Evolutionary conservation across 1,140 invertebrate genomes (phyloP), one percentile per base, ranked within the genome.

Genomic region (Diprion similis): DNA sequence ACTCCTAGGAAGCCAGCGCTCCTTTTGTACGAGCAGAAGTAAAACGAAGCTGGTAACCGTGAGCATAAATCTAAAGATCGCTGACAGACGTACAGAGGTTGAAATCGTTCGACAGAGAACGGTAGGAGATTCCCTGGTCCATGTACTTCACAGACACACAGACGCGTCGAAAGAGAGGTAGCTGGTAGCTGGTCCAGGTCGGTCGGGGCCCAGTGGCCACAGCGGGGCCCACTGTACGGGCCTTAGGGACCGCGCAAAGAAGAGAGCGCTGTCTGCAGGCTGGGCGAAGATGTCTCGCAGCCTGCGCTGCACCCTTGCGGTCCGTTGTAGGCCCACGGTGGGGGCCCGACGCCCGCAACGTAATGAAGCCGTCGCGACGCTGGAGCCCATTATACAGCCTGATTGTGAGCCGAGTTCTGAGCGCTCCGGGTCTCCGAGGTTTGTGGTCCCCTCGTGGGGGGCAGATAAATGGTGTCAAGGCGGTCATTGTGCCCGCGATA

Each of bases 321-420:
- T 59, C 51, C 51, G 51, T 59, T 59, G 51, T 59, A 59, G 71
- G 59, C 10, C 48, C 18, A n/a, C 15, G 24, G 67, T 66, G 67
- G 64, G 65, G 73, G 18, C 70, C 45, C 65, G 19, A 73, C 45
- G 68, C 46, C 59, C 46, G 67, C 46, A 46, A n/a, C 46, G 79
- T 85, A 84, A 86, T 85, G 82, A 85, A 85, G 83, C 85, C 81
- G 80, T 85, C 80, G 79, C 81, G 82, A 82, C 81, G 82, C 78
- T 80, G 79, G 76, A 79, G 78, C 82, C 78, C 79, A 75, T 70
- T 75, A 71, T 69, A 59, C 51, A 6, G 51, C 11, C 24, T 37
- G n/a, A n/a, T n/a, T n/a, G n/a, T n/a, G 24, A 72, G 64, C 17
- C 71, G 66, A 48, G 75, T 70, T 66, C 66, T 59, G 70, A 37